Base-by-base conservation (phyloP, 2,113 vertebrate genomes). In the Lampris megalopsis region DNA sequence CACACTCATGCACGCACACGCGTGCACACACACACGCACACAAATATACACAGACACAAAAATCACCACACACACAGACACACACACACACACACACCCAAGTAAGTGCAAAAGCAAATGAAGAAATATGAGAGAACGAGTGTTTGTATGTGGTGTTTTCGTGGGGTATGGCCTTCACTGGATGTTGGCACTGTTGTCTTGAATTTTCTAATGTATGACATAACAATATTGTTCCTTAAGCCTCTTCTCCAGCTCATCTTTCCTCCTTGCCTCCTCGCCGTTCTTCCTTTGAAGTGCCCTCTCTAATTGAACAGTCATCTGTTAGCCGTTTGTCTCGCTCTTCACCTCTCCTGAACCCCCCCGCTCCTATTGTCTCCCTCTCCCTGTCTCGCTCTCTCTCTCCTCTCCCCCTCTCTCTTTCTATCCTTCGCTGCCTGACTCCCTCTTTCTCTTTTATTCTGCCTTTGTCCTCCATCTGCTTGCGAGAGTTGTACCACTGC, bases 281-380 rank as follows among this genome's bases (percentile, higher is more conserved):
- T 73, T 75, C 47, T 35, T 13, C 57, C 58, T 66, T 56, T 68
- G 66, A 88, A 90, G 89, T 89, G 83, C 86, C 85, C 83, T 87
- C 81, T 88, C 81, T 90, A 90, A 89, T 90, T 89, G 86, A 90
- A 90, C 86, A 89, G 89, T 90, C 89, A 90, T 88, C 85, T 88
- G 88, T 90, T 72, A 84, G 64, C 84, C 80, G 75, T 87, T 89
- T 82, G 59, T 67, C 70, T 79, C 68, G 64, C 71, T 66, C 77
- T 68, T 68, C 65, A 9, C 62, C 81, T 64, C 77, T 81, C 74
- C 80, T 82, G 76, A 77, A 66, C 82, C 71, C 64, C 73, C 59
- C 63, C 65, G 63, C 43, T 7, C 7, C 43, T 45, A 6, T 10
- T 48, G 9, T n/a, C 59, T 49, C 37, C 35, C 43, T 48, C 53